Percentiles rank a stretch among this genome's conserved stretches.
phyloP scores from a whole-genome alignment of 2,888 invertebrate species.

The Monoplex corrugatus region DNA sequence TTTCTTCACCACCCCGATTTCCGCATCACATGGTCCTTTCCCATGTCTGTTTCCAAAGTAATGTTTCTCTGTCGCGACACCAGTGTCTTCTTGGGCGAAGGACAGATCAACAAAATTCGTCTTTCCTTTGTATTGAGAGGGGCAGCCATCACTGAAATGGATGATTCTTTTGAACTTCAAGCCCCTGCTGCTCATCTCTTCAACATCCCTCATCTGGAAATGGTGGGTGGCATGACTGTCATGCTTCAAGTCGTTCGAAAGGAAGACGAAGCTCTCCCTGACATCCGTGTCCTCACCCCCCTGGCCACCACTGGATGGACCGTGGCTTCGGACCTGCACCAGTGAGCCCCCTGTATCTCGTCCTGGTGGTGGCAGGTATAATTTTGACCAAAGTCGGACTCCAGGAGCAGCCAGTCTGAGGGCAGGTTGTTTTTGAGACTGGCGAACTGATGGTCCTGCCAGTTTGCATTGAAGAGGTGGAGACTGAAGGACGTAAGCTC shows the following conservation, averaged over 20 bases:
- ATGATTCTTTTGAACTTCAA: neutral
- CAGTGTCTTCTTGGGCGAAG: neutral
- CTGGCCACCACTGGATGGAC: constrained; percentile 38
- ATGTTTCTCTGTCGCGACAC: constrained; percentile 21
- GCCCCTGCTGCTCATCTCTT: neutral
- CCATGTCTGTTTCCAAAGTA: constrained; percentile 42
- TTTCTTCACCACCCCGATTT: constrained; percentile 26
- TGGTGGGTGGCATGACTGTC: constrained; percentile 17
- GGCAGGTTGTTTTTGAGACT: neutral
- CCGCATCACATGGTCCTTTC: constrained; percentile 45
- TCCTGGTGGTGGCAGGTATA: constrained; percentile 26
- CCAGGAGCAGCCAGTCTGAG: neutral
- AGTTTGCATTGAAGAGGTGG: neutral
- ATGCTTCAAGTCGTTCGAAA: constrained; percentile 2
- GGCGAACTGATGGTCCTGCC: neutral
- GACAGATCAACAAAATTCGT: constrained; percentile 19
- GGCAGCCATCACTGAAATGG: constrained; percentile 36
- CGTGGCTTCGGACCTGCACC: constrained; percentile 25
- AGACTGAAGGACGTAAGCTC: neutral
- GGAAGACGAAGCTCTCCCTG: neutral
- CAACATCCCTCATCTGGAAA: neutral
- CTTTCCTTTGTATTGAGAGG: constrained; percentile 21
- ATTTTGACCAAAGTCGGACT: constrained; percentile 16
- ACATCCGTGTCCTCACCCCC: too few relatives aligned
- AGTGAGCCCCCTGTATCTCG: constrained; percentile 44